These are phyloP conservation scores for Palloptera scutellata DNA, from an alignment of 2,888 invertebrate species.

Conservation along the genomic window DNA sequence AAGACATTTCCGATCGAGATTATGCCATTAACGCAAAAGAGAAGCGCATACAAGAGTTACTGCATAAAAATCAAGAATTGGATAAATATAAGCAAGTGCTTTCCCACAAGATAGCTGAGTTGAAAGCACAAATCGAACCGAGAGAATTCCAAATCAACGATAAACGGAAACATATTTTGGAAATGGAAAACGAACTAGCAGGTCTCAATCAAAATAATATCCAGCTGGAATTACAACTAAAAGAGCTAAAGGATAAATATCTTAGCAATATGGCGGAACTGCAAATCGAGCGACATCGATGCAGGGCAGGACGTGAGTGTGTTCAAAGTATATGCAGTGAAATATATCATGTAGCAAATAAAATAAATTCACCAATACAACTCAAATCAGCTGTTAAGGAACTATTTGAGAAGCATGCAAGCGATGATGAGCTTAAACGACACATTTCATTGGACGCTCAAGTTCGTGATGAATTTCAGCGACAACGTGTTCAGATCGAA, in stretches of 20 bases:
- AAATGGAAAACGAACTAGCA: constrained; percentile 85
- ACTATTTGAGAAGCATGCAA: constrained; percentile 70
- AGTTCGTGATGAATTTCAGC: constrained; percentile 76
- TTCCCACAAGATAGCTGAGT: constrained; percentile 87
- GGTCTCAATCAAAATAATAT: constrained; percentile 78
- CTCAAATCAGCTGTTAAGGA: constrained; percentile 55
- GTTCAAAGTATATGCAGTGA: constrained; percentile 82
- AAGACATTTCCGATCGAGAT: constrained; percentile 85
- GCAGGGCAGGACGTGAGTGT: constrained; percentile 70
- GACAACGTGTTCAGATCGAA: constrained; percentile 85
- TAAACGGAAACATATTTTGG: constrained; percentile 80
- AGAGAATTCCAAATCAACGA: constrained; percentile 84
- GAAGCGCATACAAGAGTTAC: constrained; percentile 81
- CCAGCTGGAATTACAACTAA: constrained; percentile 74
- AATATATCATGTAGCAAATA: constrained; percentile 79
- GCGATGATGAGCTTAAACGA: constrained; percentile 73
- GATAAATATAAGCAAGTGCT: constrained; percentile 92
- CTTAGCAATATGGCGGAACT: constrained; percentile 76
- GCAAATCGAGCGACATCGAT: constrained; percentile 71
- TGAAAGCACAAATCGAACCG: constrained; percentile 87
- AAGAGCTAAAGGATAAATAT: constrained; percentile 80
- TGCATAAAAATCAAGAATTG: constrained; percentile 84
- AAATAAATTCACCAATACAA: constrained; percentile 75
- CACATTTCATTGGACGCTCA: constrained; percentile 75
- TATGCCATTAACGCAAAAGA: constrained; percentile 86